A percentile compares a stretch with the other conserved stretches of the same genome.
phyloP scores from a whole-genome alignment of 2,113 vertebrate species.

The Sula dactylatra region DNA sequence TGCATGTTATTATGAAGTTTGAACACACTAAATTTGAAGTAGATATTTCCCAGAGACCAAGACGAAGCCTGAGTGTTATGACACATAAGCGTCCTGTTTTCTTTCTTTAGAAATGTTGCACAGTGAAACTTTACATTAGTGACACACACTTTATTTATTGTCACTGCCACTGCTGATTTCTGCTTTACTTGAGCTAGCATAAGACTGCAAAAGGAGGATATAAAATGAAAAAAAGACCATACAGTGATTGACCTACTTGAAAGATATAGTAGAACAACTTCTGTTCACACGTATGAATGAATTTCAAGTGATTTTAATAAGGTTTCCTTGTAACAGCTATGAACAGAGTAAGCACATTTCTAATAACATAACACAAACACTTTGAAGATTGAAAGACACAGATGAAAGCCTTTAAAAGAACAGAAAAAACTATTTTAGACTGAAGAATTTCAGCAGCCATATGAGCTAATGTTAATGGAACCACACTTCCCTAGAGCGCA shows the following conservation, averaged over 20 bases:
- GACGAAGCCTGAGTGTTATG: neutral
- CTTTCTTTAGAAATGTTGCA: neutral
- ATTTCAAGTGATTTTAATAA: neutral
- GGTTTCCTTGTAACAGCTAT: neutral
- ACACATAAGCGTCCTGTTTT: neutral
- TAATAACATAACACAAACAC: neutral
- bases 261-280: neutral
- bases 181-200: neutral
- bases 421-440: neutral
- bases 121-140: neutral
- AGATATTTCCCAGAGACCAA: neutral
- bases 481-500: neutral
- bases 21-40: neutral
- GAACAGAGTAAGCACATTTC: neutral
- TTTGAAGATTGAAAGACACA: neutral
- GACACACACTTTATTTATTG: neutral
- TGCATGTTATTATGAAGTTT: neutral
- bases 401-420: neutral
- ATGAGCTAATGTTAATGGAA: neutral
- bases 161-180: neutral
- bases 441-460: neutral
- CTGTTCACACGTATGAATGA: neutral
- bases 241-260: neutral
- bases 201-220: neutral
- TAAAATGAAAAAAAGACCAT: neutral